Conservation (phyloP, 2,113 vertebrate species). For the Struthidea cinerea region DNA sequence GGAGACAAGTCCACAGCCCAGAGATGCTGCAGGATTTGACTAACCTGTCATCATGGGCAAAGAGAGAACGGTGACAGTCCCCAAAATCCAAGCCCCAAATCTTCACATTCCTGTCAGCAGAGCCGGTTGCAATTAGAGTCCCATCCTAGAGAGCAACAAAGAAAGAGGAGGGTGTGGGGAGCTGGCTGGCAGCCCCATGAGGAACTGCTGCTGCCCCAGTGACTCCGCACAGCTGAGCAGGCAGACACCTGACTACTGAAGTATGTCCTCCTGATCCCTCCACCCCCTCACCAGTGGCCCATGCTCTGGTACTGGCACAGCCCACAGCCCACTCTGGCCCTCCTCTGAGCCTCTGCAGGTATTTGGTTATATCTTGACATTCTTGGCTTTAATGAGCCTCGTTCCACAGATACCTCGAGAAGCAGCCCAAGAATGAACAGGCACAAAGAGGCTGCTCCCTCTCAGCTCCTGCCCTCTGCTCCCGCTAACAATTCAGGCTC, state of each 20-base stretch:
- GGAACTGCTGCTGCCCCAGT: neutral
- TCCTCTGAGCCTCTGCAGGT: neutral
- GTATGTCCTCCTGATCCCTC: neutral
- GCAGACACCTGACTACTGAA: neutral
- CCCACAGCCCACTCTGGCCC: neutral
- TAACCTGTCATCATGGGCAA: slow-evolving; percentile 97
- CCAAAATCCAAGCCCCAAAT: slow-evolving; percentile 98
- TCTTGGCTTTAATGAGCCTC: neutral
- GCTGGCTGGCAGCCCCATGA: neutral
- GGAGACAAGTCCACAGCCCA: neutral
- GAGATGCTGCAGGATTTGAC: neutral
- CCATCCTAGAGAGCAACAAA: slow-evolving; percentile 78
- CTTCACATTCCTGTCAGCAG: slow-evolving; percentile 94
- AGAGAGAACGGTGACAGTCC: slow-evolving; percentile 95
- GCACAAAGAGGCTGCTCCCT: neutral
- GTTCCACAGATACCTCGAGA: neutral
- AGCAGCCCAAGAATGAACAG: neutral
- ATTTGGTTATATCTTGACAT: neutral
- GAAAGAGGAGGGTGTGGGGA: neutral
- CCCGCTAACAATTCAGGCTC: neutral
- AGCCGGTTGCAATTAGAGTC: slow-evolving; percentile 88
- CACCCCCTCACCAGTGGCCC: neutral
- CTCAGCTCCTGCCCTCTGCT: neutral
- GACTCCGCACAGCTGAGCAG: neutral
- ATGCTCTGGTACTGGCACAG: neutral